Conservation (phyloP, 2,888 invertebrate genomes). For the Quadroppia sp. region DNA sequence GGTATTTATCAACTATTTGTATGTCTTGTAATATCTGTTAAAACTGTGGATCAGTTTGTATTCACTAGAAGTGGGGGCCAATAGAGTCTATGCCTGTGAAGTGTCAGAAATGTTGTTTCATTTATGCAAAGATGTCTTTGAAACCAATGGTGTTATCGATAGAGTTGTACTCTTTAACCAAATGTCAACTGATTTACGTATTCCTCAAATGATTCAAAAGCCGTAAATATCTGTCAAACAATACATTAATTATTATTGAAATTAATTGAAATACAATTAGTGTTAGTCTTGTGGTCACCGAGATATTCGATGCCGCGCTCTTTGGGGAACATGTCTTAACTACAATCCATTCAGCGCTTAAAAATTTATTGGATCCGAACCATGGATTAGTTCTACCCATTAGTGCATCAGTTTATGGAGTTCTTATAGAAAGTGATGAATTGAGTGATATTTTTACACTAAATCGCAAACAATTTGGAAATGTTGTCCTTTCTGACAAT, state of each 20-base stretch:
- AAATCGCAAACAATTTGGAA: slow-evolving; percentile 9
- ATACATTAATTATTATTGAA: slow-evolving; percentile 42
- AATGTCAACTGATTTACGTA: slow-evolving; percentile 60
- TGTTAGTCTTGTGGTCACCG: slow-evolving; percentile 66
- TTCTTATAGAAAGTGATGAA: slow-evolving; percentile 26
- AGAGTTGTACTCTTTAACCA: slow-evolving; percentile 59
- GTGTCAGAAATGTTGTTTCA: slow-evolving; percentile 62
- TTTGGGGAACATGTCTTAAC: slow-evolving; percentile 70
- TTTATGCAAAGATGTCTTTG: slow-evolving; percentile 61
- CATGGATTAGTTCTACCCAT: slow-evolving; percentile 12
- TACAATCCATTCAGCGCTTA: slow-evolving; percentile 66
- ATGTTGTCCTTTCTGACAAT: neutral
- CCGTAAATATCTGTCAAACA: slow-evolving; percentile 37
- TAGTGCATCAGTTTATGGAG: slow-evolving; percentile 5
- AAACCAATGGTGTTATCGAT: slow-evolving; percentile 54
- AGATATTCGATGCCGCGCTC: slow-evolving; percentile 73
- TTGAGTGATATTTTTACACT: neutral
- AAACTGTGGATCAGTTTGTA: slow-evolving; percentile 57
- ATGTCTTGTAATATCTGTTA: neutral
- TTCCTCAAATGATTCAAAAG: slow-evolving; percentile 54
- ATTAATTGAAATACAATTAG: slow-evolving; percentile 48
- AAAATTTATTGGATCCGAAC: slow-evolving; percentile 55
- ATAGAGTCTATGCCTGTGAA: slow-evolving; percentile 65
- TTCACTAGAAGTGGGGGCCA: slow-evolving; percentile 60
- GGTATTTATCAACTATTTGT: slow-evolving; percentile 51